Conservation (phyloP, 2,113 vertebrate genomes). For the Pangasianodon hypophthalmus region DNA sequence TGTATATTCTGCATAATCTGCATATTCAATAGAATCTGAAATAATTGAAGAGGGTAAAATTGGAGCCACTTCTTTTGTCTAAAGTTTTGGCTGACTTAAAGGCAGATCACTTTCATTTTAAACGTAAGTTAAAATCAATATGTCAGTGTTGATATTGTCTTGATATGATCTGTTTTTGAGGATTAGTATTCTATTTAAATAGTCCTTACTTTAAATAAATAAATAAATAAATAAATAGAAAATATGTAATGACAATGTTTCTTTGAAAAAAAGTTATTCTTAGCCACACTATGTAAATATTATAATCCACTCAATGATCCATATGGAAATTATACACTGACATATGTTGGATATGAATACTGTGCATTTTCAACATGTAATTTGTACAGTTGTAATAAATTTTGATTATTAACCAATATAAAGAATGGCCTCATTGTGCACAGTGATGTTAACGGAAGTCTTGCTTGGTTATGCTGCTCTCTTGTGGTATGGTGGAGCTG, state of each 20-base stretch:
- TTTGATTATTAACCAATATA: background rate
- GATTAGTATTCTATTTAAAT: background rate
- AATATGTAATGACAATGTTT: background rate
- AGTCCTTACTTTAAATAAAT: background rate
- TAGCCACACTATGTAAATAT: background rate
- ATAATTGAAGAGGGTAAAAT: background rate
- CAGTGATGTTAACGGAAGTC: background rate
- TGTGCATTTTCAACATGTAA: background rate
- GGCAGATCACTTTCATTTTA: background rate
- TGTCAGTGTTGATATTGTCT: background rate
- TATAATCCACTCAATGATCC: background rate
- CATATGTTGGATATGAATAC: background rate
- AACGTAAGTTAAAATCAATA: background rate
- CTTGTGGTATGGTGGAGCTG: background rate
- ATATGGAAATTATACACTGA: background rate
- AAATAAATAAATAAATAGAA: background rate
- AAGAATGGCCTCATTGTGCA: background rate
- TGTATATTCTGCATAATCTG: background rate
- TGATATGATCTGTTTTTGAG: background rate
- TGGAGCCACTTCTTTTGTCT: background rate
- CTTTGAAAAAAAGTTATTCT: background rate
- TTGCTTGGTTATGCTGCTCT: constrained; percentile 30
- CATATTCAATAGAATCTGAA: background rate
- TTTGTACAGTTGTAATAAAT: background rate
- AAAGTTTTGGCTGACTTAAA: background rate